phyloP scores from a whole-genome alignment of 2,113 vertebrate species.

The Sturnus vulgaris region DNA sequence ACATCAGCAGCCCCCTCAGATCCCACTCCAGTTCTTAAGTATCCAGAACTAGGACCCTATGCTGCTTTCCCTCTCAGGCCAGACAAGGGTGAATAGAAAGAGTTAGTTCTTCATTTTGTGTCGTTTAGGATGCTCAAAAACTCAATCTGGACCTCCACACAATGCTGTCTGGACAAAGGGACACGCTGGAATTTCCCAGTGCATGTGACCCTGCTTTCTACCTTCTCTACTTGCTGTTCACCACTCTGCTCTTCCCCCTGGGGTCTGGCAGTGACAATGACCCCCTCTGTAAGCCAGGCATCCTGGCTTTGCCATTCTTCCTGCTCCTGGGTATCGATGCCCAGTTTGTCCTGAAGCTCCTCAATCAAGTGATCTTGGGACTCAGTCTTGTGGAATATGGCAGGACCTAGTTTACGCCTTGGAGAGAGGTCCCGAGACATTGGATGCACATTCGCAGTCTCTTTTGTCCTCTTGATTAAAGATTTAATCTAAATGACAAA shows the following conservation, averaged over 20 bases:
- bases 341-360: constrained; percentile 92
- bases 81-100: not conserved
- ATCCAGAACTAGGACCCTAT: not conserved
- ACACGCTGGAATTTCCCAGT: not conserved
- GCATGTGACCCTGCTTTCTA: constrained; percentile 64
- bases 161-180: not conserved
- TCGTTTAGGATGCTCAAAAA: not conserved
- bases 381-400: constrained; percentile 86
- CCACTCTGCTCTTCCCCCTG: constrained; percentile 73
- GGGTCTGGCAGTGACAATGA: constrained; percentile 83
- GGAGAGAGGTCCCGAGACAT: constrained; percentile 89
- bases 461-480: constrained; percentile 94
- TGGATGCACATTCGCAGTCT: constrained; percentile 88
- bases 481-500: constrained; percentile 86
- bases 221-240: constrained; percentile 78
- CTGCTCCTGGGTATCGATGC: constrained; percentile 79
- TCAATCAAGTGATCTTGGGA: constrained; percentile 89
- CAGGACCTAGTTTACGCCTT: constrained; percentile 86
- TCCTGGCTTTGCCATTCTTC: constrained; percentile 72
- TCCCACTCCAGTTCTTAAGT: not conserved
- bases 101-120: not conserved
- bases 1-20: not conserved
- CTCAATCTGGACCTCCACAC: not conserved
- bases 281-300: constrained; percentile 89
- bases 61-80: not conserved